Percentiles rank a stretch among this genome's conserved stretches.
Evolutionary conservation across 2,888 invertebrate genomes (phyloP).

Genomic region (Hypercompe scribonia): DNA sequence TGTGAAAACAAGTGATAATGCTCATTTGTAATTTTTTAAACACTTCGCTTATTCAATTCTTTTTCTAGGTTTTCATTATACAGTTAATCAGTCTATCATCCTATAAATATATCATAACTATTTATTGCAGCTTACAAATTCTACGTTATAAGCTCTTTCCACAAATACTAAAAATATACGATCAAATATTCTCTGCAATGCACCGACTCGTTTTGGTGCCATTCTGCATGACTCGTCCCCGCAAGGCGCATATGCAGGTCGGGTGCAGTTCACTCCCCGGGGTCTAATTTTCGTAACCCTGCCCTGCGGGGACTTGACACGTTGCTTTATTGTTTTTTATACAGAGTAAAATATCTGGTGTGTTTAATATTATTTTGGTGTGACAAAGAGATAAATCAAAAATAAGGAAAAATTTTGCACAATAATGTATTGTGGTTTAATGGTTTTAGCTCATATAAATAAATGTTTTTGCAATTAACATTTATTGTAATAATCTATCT

Average conservation of each 20-base stretch:
- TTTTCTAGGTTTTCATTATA: background rate
- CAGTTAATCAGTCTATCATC: background rate
- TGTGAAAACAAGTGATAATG: background rate
- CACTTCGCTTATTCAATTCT: no score
- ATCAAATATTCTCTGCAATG: background rate
- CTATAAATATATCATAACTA: background rate
- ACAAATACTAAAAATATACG: background rate
- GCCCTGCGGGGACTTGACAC: slow-evolving; percentile 67
- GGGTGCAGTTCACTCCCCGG: slow-evolving; percentile 79
- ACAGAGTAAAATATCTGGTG: slow-evolving; percentile 43
- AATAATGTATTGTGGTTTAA: background rate
- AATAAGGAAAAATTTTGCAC: background rate
- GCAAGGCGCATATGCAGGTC: slow-evolving; percentile 80
- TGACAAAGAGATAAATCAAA: slow-evolving; percentile 31
- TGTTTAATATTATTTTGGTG: slow-evolving; percentile 51
- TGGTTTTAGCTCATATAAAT: background rate
- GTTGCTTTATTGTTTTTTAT: slow-evolving; percentile 44
- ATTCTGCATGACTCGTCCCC: slow-evolving; percentile 37
- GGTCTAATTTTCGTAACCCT: slow-evolving; percentile 85
- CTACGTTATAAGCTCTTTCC: background rate
- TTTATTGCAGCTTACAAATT: background rate
- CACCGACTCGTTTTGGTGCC: slow-evolving; percentile 10
- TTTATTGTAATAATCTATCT: no score
- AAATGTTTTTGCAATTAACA: background rate
- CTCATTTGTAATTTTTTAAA: no score